Conservation (phyloP, 2,797 vertebrate genomes). For the Phoeniculus purpureus region DNA sequence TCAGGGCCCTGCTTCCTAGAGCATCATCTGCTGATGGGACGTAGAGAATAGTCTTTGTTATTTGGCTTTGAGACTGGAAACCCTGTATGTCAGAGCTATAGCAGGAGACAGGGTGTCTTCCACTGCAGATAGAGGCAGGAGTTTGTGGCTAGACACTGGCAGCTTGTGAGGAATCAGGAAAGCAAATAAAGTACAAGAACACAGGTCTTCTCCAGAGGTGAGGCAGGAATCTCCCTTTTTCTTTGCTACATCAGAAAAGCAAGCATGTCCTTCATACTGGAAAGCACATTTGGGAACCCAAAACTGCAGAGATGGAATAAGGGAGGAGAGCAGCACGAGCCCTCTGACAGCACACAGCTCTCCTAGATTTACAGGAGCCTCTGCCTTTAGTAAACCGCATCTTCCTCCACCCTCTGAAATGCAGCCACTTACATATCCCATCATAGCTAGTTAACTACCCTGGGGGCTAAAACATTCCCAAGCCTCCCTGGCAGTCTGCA, state of each 20-base stretch:
- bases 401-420: neutral
- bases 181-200: neutral
- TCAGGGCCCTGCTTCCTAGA: no score
- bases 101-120: neutral
- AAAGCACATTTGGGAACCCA: neutral
- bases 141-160: neutral
- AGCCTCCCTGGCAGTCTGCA: neutral
- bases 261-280: neutral
- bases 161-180: neutral
- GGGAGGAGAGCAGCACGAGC: neutral
- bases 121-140: neutral
- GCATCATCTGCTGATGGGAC: no score
- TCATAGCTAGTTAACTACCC: neutral
- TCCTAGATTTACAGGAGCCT: neutral
- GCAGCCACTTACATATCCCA: neutral
- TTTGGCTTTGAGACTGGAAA: neutral
- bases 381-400: neutral
- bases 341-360: neutral
- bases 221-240: neutral
- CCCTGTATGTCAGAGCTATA: neutral
- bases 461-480: neutral
- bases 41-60: no score
- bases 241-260: neutral
- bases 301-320: neutral
- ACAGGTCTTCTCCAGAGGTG: neutral